Conservation (phyloP, 2,113 vertebrate genomes). For the Sigmodon hispidus region DNA sequence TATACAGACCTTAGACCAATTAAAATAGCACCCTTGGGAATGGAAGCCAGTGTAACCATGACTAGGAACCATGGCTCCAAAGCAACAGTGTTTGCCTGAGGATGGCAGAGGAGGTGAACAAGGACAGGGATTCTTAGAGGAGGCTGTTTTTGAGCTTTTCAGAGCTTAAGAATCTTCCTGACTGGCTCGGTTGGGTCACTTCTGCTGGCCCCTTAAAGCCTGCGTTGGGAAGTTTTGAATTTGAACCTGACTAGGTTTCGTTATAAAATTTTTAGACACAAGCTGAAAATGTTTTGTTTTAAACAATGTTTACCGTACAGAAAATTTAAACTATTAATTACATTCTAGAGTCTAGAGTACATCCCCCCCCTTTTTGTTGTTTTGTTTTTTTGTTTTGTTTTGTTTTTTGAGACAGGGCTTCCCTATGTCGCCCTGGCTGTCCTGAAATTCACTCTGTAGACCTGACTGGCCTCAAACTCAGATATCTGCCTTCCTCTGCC, state of each 20-base stretch:
- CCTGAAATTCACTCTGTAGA: not conserved
- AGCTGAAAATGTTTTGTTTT: not conserved
- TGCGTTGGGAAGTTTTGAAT: not conserved
- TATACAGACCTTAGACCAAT: not conserved
- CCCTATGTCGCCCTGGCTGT: not conserved
- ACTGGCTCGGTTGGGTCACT: not conserved
- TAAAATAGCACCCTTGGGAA: constrained; percentile 37
- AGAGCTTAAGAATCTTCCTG: not conserved
- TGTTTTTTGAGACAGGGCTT: not conserved
- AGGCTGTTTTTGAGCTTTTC: not conserved
- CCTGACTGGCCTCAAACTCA: not conserved
- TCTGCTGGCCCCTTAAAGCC: not conserved
- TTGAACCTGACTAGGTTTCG: not conserved
- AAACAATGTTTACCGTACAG: not conserved
- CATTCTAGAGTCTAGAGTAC: constrained; percentile 11
- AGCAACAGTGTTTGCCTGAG: not conserved
- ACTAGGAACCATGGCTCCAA: not conserved
- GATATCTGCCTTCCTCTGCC: not conserved
- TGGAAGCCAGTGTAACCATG: not conserved
- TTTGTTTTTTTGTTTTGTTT: too few species aligned
- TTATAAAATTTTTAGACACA: not conserved
- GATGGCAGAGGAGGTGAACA: not conserved
- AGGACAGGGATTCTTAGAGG: too few species aligned
- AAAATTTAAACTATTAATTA: not conserved
- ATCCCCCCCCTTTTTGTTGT: not conserved